phyloP scores from a whole-genome alignment of 2,888 invertebrate genomes.

The Muschampia staudingeri region DNA sequence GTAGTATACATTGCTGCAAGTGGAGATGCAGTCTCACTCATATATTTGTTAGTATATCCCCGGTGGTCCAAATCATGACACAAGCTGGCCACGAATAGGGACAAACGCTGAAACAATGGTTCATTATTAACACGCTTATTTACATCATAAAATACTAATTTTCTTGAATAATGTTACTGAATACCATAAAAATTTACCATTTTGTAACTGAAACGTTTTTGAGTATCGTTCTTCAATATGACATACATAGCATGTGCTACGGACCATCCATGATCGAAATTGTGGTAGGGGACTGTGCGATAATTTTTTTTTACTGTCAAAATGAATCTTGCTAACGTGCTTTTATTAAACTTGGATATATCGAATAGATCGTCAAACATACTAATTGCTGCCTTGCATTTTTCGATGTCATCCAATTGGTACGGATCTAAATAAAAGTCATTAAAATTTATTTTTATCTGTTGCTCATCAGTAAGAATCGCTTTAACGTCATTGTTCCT shows the following conservation, averaged over 20 bases:
- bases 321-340: conserved; percentile 93
- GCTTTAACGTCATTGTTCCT: conserved; percentile 93
- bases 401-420: conserved; percentile 93
- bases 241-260: conserved; percentile 97
- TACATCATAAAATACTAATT: background rate
- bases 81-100: conserved; percentile 95
- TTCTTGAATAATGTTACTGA: background rate
- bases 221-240: conserved; percentile 91
- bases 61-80: conserved; percentile 97
- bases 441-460: conserved; percentile 80
- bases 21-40: conserved; percentile 96
- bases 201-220: conserved; percentile 75
- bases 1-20: conserved; percentile 96
- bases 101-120: conserved; percentile 92
- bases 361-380: conserved; percentile 96
- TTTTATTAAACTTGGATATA: conserved; percentile 92
- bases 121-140: background rate
- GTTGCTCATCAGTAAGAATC: conserved; percentile 70
- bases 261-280: conserved; percentile 97
- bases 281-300: conserved; percentile 96
- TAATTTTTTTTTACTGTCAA: conserved; percentile 97
- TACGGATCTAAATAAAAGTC: conserved; percentile 94
- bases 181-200: conserved; percentile 72
- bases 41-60: conserved; percentile 97
- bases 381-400: conserved; percentile 93